Evolutionary conservation across 2,888 invertebrate species (phyloP), one percentile per base, ranked within the genome.

Genomic region (Epirrhoe tristata): DNA sequence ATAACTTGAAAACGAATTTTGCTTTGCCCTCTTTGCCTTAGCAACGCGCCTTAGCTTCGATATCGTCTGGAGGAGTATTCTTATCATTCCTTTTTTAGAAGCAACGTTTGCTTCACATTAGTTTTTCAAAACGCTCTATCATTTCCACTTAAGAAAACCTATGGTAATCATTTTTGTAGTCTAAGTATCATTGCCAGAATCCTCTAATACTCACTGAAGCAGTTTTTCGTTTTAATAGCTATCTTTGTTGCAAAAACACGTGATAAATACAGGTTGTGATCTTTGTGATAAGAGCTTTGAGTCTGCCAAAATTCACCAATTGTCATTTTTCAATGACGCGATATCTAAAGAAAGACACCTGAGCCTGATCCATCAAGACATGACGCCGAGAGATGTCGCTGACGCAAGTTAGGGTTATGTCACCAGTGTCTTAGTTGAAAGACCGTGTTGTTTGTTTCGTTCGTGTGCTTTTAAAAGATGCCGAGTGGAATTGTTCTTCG

Each of bases 231-330:
- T 57, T 54, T 60, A 57, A 67, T 63, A 60, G 52, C 53, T 63
- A 46, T 64, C 50, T 67, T 52, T 55, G 57, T 63, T 63, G 60
- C 17, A 54, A 59, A 69, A 67, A 58, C 73, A 71, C 66, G 71
- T 74, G 73, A 73, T 70, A 63, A 76, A 77, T 75, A 71, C 72
- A 74, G 69, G 68, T 62, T 71, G 72, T 70, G 78, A 82, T 82
- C 77, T 74, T 72, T 72, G 61, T 76, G 84, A 82, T 82, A 80
- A 80, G 73, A 78, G 69, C 69, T 67, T 66, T 53, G 60, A 71
- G 71, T 75, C 74, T 85, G 87, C 87, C 86, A 87, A 85, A 75
- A 82, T 78, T 77, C 77, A 72, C 73, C 79, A 76, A 84, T 83
- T 83, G 83, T 84, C 77, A 81, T 83, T 80, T 82, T 78, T 81